These are phyloP conservation scores for Callipepla squamata DNA, from an alignment of 2,113 vertebrate species.

Conservation along the genomic window DNA sequence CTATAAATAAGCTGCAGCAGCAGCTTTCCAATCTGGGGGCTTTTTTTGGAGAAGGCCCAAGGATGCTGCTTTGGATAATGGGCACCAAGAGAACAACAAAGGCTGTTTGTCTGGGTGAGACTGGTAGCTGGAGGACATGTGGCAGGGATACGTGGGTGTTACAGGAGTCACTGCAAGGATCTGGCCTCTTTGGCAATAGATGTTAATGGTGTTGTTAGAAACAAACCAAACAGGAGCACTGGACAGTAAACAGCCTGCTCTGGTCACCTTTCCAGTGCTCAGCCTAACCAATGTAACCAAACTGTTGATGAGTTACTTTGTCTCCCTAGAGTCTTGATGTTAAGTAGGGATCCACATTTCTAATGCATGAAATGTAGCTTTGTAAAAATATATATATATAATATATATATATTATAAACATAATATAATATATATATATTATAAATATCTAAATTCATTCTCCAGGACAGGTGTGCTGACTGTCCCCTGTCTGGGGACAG, in stretches of 20 bases:
- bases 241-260: background rate
- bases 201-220: background rate
- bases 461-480: background rate
- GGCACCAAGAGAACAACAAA: background rate
- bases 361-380: background rate
- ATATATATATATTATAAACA: no score
- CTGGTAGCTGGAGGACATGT: background rate
- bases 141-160: background rate
- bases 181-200: background rate
- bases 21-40: background rate
- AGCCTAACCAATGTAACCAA: background rate
- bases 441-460: conserved; percentile 45
- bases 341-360: background rate
- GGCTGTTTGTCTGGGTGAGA: background rate
- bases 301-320: background rate
- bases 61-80: background rate
- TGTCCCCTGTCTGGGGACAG: background rate
- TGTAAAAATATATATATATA: no score
- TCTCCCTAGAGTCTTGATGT: background rate
- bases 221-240: background rate
- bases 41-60: background rate
- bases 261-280: background rate
- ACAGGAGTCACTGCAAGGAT: background rate
- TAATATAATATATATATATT: no score
- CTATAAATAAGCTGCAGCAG: background rate